Conservation (phyloP, 1,140 invertebrate genomes). For the Bursaphelenchus mucronatus region DNA sequence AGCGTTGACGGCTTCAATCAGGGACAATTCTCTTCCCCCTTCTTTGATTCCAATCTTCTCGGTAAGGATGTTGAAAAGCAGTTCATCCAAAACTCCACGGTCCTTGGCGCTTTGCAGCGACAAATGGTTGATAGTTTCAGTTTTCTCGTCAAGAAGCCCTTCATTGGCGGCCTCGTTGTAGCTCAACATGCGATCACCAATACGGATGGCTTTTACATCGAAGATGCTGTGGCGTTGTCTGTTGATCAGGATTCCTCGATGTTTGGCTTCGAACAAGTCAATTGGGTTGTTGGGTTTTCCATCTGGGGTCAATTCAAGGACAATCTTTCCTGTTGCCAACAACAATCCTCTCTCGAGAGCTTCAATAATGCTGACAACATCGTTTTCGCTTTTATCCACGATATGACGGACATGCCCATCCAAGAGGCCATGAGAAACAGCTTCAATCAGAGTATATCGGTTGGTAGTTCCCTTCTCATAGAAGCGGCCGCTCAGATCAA, state of each 20-base stretch:
- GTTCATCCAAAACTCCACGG: constrained; percentile 64
- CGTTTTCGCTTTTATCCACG: constrained; percentile 70
- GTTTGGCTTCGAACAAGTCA: constrained; percentile 74
- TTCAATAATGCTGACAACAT: constrained; percentile 77
- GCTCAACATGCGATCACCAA: constrained; percentile 73
- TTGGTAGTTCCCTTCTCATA: constrained; percentile 73
- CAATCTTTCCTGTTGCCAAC: constrained; percentile 65
- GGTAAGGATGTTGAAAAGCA: constrained; percentile 78
- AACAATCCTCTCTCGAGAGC: constrained; percentile 76
- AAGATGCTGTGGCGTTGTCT: constrained; percentile 81
- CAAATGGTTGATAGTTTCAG: constrained; percentile 71
- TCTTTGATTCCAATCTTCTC: constrained; percentile 74
- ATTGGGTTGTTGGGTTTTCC: constrained; percentile 73
- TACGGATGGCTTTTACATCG: constrained; percentile 80
- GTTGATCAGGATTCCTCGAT: constrained; percentile 79
- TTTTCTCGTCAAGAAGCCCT: constrained; percentile 73
- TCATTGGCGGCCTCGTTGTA: constrained; percentile 78
- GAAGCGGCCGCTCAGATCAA: constrained; percentile 74
- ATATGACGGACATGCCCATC: constrained; percentile 80
- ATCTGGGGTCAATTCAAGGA: constrained; percentile 69
- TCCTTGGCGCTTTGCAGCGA: constrained; percentile 67
- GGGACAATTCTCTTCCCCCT: constrained; percentile 71
- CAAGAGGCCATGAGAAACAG: constrained; percentile 71
- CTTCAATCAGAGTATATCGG: constrained; percentile 75
- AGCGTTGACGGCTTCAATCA: constrained; percentile 79